phyloP scores from a whole-genome alignment of 1,140 invertebrate species.

The Drosophila kikkawai region DNA sequence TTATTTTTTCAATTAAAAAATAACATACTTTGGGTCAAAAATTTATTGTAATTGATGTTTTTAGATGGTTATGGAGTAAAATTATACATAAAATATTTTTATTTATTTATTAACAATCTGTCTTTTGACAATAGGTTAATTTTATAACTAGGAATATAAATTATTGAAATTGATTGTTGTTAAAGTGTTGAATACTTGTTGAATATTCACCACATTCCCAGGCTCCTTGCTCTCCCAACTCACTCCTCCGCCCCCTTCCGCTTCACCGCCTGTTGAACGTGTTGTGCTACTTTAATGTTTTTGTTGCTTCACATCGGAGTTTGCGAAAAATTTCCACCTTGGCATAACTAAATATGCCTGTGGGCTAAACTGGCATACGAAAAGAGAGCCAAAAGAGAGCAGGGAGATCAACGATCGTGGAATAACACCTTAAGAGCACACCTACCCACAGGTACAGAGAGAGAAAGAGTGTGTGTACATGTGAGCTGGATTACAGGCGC shows the following conservation, averaged over 20 bases:
- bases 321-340: slow-evolving; percentile 58
- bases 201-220: slow-evolving; percentile 18
- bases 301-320: slow-evolving; percentile 17
- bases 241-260: background rate
- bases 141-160: background rate
- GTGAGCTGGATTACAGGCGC: slow-evolving; percentile 65
- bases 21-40: background rate
- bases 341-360: slow-evolving; percentile 66
- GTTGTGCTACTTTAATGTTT: slow-evolving; percentile 61
- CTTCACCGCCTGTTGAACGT: slow-evolving; percentile 35
- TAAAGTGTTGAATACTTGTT: slow-evolving; percentile 6
- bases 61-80: background rate
- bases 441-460: background rate
- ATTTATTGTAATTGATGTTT: background rate
- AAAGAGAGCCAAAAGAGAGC: slow-evolving; percentile 28
- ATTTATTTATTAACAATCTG: too few relatives aligned
- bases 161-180: background rate
- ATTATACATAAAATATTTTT: too few relatives aligned
- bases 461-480: background rate
- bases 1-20: too few relatives aligned
- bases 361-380: slow-evolving; percentile 47
- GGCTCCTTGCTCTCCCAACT: slow-evolving; percentile 2
- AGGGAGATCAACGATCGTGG: slow-evolving; percentile 3
- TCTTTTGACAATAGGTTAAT: too few relatives aligned
- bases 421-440: slow-evolving; percentile 43